Evolutionary conservation across 2,888 invertebrate species (phyloP), one percentile per base, ranked within the genome.

Genomic region (Napeogenes inachia): DNA sequence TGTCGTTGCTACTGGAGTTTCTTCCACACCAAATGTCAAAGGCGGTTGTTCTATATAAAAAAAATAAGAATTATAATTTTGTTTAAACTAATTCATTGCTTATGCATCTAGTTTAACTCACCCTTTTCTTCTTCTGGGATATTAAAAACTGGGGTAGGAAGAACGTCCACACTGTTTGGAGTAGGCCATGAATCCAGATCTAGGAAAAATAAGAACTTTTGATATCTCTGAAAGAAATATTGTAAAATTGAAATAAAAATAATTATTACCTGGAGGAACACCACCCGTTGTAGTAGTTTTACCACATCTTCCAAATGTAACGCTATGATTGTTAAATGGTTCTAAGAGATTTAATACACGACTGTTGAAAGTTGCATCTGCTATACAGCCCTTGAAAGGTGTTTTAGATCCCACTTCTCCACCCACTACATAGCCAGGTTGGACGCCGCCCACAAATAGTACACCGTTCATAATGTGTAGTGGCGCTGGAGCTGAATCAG

Each of bases 331-430:
- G 70, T 80, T 77, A 77, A 73, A 81, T 1, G 87, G 85, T 66
- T 82, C 82, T 45, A 87, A 71, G 32, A 88, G 74, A 68, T 82
- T 86, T 33, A 89, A 76, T 46, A 87, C 79, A 62, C 93, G 92
- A 2, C 95, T 96, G 78, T 98, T 98, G 59, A 98, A 87, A 0
- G 97, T 97, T 0, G 97, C 95, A 81, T 99, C 99, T 0, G 96
- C 97, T 54, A 99, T 94, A 83, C 99, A 99, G 2, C 99, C 99
- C 35, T 92, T 89, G 79, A 98, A 97, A 4, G 95, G 92, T 4
- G 89, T 87, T 57, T 91, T 87, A 0, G 93, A 91, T 5, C 93
- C 92, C 0, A 93, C 81, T 8, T 90, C 91, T 4, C 92, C 92
- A 3, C 91, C 85, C 0, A 92, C 86, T 5, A 89, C 85, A 65